Conservation (phyloP, 2,797 vertebrate species). For the Bucorvus abyssinicus region DNA sequence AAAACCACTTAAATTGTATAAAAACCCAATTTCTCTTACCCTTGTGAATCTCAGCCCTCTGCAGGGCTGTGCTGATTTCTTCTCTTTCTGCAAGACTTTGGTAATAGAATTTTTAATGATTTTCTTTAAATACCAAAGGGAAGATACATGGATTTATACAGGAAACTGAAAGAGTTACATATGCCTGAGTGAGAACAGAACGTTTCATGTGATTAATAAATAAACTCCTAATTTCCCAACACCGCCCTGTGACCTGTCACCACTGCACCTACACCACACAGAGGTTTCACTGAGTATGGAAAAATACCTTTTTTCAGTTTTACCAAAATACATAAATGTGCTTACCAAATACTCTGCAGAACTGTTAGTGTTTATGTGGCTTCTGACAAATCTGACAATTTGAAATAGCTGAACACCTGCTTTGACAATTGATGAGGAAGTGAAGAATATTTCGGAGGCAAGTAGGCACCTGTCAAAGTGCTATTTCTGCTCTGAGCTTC, state of each 20-base stretch:
- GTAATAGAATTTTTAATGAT: background rate
- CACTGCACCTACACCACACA: background rate
- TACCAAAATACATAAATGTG: background rate
- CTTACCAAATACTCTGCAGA: background rate
- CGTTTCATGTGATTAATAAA: background rate
- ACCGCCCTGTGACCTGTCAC: background rate
- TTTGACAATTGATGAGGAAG: background rate
- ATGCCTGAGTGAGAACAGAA: background rate
- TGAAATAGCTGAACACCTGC: background rate
- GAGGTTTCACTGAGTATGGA: background rate
- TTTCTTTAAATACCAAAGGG: background rate
- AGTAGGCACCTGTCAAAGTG: background rate
- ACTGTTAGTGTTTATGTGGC: fast-evolving
- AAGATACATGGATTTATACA: background rate
- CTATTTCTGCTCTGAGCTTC: background rate
- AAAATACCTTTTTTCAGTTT: background rate
- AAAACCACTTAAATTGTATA: too few species aligned
- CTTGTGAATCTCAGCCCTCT: background rate
- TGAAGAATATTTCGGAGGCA: background rate
- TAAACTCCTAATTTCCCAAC: background rate
- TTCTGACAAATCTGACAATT: background rate
- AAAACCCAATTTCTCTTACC: background rate
- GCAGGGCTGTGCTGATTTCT: background rate
- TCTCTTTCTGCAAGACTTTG: background rate
- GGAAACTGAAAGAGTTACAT: background rate